Evolutionary conservation across 2,797 vertebrate genomes (phyloP).

Genomic region (Hirundo rustica): DNA sequence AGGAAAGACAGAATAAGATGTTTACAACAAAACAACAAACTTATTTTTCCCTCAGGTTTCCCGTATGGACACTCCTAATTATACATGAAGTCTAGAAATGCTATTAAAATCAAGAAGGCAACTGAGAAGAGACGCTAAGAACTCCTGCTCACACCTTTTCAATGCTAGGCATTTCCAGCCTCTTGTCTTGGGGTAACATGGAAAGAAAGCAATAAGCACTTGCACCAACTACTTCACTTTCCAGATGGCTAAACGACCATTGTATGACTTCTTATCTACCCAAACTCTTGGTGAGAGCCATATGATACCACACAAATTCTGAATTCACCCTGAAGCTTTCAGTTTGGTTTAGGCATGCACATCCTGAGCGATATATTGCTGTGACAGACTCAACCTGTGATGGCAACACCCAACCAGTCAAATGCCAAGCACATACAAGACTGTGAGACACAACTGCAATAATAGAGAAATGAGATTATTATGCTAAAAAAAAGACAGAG

Average conservation of each 20-base stretch:
- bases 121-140: not conserved
- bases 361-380: not conserved
- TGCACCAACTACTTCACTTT: not conserved
- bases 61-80: not conserved
- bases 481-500: not conserved
- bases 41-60: not conserved
- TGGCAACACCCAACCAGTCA: not conserved
- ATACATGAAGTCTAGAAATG: not conserved
- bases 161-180: not conserved
- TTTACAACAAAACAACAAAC: not conserved
- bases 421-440: not conserved
- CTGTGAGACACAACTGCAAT: not conserved
- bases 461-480: not conserved
- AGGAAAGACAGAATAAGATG: not conserved
- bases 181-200: not conserved
- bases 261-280: not conserved
- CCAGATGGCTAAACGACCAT: not conserved
- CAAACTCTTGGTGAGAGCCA: not conserved
- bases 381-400: not conserved
- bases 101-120: not conserved
- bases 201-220: not conserved
- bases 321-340: not conserved
- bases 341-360: not conserved
- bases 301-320: not conserved
- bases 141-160: not conserved